Evolutionary conservation across 2,113 vertebrate species (phyloP).

Genomic region (Sapayoa aenigma): DNA sequence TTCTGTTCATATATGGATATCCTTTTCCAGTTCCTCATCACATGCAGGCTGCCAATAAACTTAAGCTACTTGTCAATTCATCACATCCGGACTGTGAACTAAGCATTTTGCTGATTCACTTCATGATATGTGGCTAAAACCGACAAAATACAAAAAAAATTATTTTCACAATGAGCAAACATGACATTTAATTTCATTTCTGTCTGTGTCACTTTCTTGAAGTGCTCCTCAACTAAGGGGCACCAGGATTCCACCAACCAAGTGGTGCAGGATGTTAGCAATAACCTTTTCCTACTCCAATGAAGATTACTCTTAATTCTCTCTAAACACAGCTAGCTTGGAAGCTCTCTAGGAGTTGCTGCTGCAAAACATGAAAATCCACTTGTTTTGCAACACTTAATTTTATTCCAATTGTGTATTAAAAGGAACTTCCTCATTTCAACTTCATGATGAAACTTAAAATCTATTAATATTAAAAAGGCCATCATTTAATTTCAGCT

Average conservation of each 20-base stretch:
- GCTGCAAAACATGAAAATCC: background rate
- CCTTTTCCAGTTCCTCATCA: no score
- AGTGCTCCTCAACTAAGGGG: background rate
- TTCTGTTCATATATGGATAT: no score
- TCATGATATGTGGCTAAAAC: no score
- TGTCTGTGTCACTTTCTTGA: background rate
- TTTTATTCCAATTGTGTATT: background rate
- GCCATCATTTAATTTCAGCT: background rate
- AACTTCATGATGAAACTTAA: background rate
- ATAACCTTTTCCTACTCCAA: background rate
- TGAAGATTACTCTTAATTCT: background rate
- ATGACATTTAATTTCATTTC: background rate
- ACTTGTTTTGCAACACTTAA: background rate
- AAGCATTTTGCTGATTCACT: no score
- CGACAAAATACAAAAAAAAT: background rate
- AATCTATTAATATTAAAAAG: background rate
- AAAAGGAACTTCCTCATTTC: background rate
- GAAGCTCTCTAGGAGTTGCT: background rate
- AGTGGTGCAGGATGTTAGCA: background rate
- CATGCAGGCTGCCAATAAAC: no score
- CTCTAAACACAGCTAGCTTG: background rate
- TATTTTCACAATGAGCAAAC: background rate
- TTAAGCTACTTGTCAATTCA: no score
- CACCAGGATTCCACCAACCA: background rate
- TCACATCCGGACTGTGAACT: no score